phyloP scores from a whole-genome alignment of 2,113 vertebrate species.

The Tragulus kanchil region DNA sequence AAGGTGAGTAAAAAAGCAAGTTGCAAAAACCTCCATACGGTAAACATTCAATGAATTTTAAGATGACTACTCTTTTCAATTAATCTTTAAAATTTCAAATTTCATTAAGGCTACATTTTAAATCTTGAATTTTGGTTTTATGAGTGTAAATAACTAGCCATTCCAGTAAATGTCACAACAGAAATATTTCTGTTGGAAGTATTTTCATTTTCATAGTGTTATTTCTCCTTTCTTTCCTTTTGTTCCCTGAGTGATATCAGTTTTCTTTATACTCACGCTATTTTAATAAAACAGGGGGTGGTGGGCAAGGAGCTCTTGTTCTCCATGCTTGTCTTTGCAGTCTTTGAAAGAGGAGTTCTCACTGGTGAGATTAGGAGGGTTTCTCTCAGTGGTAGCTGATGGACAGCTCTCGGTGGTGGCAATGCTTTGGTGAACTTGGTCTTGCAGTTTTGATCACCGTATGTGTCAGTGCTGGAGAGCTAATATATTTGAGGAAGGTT shows the following conservation, averaged over 20 bases:
- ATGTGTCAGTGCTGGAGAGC: not conserved
- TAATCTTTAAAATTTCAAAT: not conserved
- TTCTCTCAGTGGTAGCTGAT: not conserved
- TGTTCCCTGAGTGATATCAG: not conserved
- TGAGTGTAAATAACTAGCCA: not conserved
- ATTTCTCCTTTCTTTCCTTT: not conserved
- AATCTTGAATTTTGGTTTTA: not conserved
- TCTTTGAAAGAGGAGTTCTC: not conserved
- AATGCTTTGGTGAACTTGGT: not conserved
- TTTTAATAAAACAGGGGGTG: not conserved
- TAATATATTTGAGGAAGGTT: not conserved
- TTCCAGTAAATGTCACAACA: not conserved
- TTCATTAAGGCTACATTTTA: not conserved
- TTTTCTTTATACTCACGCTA: not conserved
- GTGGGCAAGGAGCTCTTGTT: fast-evolving
- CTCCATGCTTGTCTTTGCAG: not conserved
- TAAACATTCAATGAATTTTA: not conserved
- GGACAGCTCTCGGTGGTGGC: too few relatives aligned
- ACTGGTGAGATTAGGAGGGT: not conserved
- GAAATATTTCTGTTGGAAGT: not conserved
- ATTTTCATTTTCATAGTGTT: not conserved
- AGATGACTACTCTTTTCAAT: not conserved
- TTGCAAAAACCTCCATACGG: not conserved
- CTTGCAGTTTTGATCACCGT: not conserved
- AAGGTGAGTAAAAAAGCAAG: not conserved